Evolutionary conservation across 2,888 invertebrate species (phyloP).

Genomic region (Tachystola acroxantha): DNA sequence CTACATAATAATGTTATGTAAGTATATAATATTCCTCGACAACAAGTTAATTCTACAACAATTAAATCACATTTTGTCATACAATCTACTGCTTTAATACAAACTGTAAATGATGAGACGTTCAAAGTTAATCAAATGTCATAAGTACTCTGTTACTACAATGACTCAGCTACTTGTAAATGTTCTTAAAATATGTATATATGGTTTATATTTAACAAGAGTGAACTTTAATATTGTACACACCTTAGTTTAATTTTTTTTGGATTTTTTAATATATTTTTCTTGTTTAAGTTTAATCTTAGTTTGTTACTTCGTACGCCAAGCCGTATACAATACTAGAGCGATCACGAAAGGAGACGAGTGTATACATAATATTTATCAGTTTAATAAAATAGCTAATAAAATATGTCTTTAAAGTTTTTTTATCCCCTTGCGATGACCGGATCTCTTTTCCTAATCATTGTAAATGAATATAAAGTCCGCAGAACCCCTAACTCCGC

Average conservation of each 20-base stretch:
- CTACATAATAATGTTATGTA: constrained; percentile 65
- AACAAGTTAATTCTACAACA: constrained; percentile 70
- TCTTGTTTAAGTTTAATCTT: constrained; percentile 52
- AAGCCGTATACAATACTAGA: constrained; percentile 74
- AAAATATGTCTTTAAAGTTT: constrained; percentile 63
- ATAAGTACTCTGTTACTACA: constrained; percentile 65
- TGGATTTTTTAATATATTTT: constrained; percentile 40
- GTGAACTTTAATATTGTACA: constrained; percentile 72
- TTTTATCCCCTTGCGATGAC: constrained; percentile 34
- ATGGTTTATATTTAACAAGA: constrained; percentile 51
- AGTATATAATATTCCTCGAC: constrained; percentile 58
- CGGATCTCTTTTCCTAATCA: constrained; percentile 26
- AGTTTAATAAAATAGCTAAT: constrained; percentile 65
- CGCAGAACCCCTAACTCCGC: neutral
- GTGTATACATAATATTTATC: constrained; percentile 60
- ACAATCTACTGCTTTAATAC: constrained; percentile 51
- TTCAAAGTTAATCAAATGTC: constrained; percentile 38
- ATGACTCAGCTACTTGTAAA: constrained; percentile 66
- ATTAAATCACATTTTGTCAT: constrained; percentile 71
- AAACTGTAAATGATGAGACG: constrained; percentile 48
- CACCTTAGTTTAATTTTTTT: constrained; percentile 60
- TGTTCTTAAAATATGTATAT: constrained; percentile 70
- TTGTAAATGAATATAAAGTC: neutral
- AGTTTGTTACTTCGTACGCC: constrained; percentile 64
- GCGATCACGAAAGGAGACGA: constrained; percentile 51